phyloP scores from a whole-genome alignment of 2,113 vertebrate species.

The Saguinus imperator region DNA sequence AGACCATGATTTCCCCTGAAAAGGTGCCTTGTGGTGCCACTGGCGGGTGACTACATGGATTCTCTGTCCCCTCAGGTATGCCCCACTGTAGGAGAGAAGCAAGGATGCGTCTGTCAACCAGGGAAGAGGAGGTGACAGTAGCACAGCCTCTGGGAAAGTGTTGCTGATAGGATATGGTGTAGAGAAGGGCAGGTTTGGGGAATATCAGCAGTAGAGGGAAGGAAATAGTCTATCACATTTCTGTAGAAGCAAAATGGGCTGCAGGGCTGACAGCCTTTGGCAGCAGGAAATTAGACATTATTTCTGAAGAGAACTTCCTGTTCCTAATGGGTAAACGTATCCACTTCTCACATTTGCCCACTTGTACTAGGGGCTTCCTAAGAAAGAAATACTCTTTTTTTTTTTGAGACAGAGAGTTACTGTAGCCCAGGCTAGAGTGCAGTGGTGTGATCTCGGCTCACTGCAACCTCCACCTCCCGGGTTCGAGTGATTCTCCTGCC shows the following conservation, averaged over 20 bases:
- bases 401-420: too few relatives aligned
- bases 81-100: background rate
- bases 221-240: constrained; percentile 20
- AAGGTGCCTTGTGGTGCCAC: too few relatives aligned
- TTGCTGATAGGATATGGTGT: background rate
- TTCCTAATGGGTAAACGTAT: background rate
- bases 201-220: background rate
- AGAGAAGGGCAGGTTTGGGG: background rate
- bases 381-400: background rate
- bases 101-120: fast-evolving
- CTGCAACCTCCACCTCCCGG: too few relatives aligned
- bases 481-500: too few relatives aligned
- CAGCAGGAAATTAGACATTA: constrained; percentile 59
- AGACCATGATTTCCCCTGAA: background rate
- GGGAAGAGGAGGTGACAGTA: too few relatives aligned
- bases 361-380: background rate
- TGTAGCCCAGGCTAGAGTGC: too few relatives aligned
- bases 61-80: background rate
- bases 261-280: background rate
- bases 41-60: background rate
- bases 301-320: constrained; percentile 63
- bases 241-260: background rate
- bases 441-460: too few relatives aligned
- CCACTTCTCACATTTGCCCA: constrained; percentile 20
- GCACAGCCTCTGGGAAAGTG: background rate